Conservation (phyloP, 2,888 invertebrate genomes). For the Amorpha juglandis region DNA sequence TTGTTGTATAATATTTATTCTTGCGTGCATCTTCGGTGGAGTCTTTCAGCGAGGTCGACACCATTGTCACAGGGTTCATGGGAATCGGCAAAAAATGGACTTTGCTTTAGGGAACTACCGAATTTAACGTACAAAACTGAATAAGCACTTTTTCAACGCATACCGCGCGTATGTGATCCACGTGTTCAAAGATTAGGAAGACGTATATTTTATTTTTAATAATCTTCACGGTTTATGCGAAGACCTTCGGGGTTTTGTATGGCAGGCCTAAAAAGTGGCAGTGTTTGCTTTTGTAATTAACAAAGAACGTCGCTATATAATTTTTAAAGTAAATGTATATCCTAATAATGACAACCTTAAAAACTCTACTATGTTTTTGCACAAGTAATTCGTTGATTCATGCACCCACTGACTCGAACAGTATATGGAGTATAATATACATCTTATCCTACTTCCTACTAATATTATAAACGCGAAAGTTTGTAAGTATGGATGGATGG, state of each 20-base stretch:
- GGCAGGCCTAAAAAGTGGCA: conserved; percentile 34
- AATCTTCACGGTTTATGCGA: conserved; percentile 68
- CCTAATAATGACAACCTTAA: not conserved
- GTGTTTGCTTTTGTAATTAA: conserved; percentile 49
- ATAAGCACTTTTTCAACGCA: conserved; percentile 78
- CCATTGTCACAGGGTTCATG: conserved; percentile 82
- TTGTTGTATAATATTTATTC: conserved; percentile 82
- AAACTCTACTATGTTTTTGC: not conserved
- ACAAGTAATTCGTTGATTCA: not conserved
- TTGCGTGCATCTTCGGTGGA: conserved; percentile 75
- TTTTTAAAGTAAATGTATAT: not conserved
- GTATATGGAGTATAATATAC: too few relatives aligned
- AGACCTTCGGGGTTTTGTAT: conserved; percentile 36
- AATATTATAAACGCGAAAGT: too few relatives aligned
- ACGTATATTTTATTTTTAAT: conserved; percentile 59
- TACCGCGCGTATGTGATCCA: conserved; percentile 64
- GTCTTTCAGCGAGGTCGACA: conserved; percentile 78
- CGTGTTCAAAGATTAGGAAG: conserved; percentile 75
- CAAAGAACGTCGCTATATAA: conserved; percentile 33
- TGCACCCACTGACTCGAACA: not conserved
- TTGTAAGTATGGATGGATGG: too few relatives aligned
- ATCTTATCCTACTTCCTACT: too few relatives aligned
- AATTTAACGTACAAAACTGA: conserved; percentile 71
- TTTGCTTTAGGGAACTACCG: conserved; percentile 67
- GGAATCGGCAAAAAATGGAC: conserved; percentile 81